A percentile compares a stretch with the other conserved stretches of the same genome.
Conservation (phyloP, 2,113 vertebrate species). For the Pipra filicauda region DNA sequence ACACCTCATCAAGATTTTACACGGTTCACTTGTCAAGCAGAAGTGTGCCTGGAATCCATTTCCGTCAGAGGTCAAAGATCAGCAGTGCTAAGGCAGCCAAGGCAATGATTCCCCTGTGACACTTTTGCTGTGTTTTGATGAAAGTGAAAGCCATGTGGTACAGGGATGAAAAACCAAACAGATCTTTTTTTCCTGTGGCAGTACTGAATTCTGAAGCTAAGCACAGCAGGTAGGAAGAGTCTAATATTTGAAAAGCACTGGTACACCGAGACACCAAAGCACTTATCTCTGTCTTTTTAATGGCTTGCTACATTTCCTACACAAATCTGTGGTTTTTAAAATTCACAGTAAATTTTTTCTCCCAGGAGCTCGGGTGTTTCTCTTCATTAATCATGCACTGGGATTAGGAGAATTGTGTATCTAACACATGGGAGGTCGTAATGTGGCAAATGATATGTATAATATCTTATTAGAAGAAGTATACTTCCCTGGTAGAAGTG, state of each 20-base stretch:
- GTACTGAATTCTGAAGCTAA: slow-evolving; percentile 15
- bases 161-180: slow-evolving; percentile 35
- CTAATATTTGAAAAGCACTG: background rate
- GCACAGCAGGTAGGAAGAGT: slow-evolving; percentile 25
- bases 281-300: background rate
- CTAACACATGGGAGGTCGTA: background rate
- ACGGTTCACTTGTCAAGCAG: slow-evolving; percentile 49
- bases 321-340: background rate
- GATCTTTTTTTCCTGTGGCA: background rate
- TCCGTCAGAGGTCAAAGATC: slow-evolving; percentile 54
- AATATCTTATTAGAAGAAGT: background rate
- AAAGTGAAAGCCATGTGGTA: slow-evolving; percentile 55
- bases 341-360: background rate
- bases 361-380: background rate
- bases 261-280: background rate
- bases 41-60: slow-evolving; percentile 63
- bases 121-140: slow-evolving; percentile 60
- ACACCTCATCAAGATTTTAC: slow-evolving; percentile 58
- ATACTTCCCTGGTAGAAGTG: background rate
- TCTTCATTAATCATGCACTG: background rate
- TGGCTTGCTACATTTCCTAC: background rate
- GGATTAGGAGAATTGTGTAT: background rate
- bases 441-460: background rate
- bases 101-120: slow-evolving; percentile 45
- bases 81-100: slow-evolving; percentile 15